Evolutionary conservation across 2,888 invertebrate genomes (phyloP), one percentile per base, ranked within the genome.

Genomic region (Plagiodera versicolora): DNA sequence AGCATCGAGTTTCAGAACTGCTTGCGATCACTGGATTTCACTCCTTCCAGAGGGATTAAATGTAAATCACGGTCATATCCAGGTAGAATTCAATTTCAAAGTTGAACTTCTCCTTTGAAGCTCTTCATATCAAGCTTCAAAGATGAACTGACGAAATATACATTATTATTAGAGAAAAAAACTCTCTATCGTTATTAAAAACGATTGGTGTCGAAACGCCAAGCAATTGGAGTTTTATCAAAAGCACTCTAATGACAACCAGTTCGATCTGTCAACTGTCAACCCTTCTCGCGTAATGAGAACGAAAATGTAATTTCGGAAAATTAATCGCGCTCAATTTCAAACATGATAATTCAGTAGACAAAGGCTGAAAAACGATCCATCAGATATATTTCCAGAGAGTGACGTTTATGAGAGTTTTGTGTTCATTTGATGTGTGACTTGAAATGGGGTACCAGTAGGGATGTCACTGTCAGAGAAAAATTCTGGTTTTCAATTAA

Each of bases 251-350:
- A 32, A 32, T 32, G 32, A 32, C 39, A 39, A 11, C 39, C 39
- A 14, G 14, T 39, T 6, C 39, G 39, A 39, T 39, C 14, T n/a
- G 11, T 39, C 28, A 28, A n/a, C 14, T n/a, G 11, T 39, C 39
- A 39, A 39, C 39, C 39, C n/a, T 39, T n/a, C 39, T 39, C 39
- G n/a, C 39, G 1, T 39, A 39, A 39, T 39, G 39, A 39, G 39
- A 39, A 39, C 52, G 44, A 39, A 53, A 53, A 44, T 24, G 52
- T 53, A 44, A 53, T 53, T 53, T 44, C 24, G 44, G 52, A 20
- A 53, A 53, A 53, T 53, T 53, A 53, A 53, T 53, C 18, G 14
- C 19, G 18, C 24, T 53, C 44, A 44, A 44, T 44, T 44, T 24
- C 52, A n/a, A 53, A 44, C 44, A 44, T 53, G 4, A 53, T 35